A percentile compares a stretch with the other conserved stretches of the same genome.
Conservation (phyloP, 2,113 vertebrate species). For the Nannospalax galili region DNA sequence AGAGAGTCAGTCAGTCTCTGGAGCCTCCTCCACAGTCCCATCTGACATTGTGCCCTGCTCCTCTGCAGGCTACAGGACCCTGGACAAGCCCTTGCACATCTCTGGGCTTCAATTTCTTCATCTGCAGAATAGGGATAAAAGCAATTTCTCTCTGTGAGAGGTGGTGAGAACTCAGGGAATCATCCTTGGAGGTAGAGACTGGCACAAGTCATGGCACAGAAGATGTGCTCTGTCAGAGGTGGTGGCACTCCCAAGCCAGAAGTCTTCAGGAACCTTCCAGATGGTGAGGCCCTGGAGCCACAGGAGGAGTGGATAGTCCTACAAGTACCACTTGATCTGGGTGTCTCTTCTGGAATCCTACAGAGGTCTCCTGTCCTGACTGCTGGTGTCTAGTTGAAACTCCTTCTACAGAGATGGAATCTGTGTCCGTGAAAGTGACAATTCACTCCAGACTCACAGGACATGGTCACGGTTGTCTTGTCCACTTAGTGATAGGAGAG, state of each 20-base stretch:
- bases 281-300: fast-evolving
- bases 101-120: background rate
- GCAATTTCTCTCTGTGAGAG: too few species aligned
- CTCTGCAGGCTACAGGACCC: too few species aligned
- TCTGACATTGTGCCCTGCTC: too few species aligned
- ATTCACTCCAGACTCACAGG: background rate
- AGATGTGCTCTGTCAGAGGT: background rate
- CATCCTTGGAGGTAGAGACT: background rate
- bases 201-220: background rate
- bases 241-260: fast-evolving
- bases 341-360: background rate
- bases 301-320: background rate
- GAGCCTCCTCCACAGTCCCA: background rate
- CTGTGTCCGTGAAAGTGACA: background rate
- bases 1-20: too few species aligned
- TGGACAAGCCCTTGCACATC: background rate
- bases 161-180: background rate
- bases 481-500: background rate
- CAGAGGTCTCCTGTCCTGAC: background rate
- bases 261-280: background rate
- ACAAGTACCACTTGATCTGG: fast-evolving
- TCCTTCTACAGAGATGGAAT: background rate
- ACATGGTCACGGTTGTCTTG: background rate
- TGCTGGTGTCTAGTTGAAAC: background rate
- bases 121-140: background rate